A percentile compares a stretch with the other conserved stretches of the same genome.
Conservation (phyloP, 1,140 invertebrate genomes). For the Leptonema lineaticorne region DNA sequence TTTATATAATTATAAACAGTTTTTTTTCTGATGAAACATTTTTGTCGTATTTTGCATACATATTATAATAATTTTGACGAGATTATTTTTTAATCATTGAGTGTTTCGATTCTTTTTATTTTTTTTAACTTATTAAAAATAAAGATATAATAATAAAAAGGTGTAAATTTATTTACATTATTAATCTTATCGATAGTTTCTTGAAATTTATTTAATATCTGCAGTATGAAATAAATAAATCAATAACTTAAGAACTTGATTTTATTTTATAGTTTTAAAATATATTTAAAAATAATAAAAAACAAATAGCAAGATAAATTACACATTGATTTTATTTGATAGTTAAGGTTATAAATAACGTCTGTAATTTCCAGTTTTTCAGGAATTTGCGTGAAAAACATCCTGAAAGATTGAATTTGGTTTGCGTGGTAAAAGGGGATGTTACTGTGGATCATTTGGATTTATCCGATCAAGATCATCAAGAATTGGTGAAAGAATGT, state of each 20-base stretch:
- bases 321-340: neutral
- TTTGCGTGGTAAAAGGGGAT: conserved; percentile 81
- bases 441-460: conserved; percentile 78
- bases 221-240: no score
- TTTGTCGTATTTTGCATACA: no score
- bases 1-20: neutral
- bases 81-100: neutral
- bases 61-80: neutral
- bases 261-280: no score
- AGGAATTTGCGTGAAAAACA: conserved; percentile 62
- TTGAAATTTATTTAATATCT: no score
- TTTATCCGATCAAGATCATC: conserved; percentile 63
- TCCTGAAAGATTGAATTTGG: conserved; percentile 67
- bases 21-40: neutral
- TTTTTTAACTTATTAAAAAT: no score
- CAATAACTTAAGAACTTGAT: no score
- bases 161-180: no score
- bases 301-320: neutral
- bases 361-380: conserved; percentile 64
- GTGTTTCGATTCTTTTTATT: no score
- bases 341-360: neutral
- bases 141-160: no score
- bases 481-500: conserved; percentile 60
- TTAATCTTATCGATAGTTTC: no score
- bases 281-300: no score